Evolutionary conservation across 2,797 vertebrate genomes (phyloP), one percentile per base, ranked within the genome.

Genomic region (Rachycentron canadum): DNA sequence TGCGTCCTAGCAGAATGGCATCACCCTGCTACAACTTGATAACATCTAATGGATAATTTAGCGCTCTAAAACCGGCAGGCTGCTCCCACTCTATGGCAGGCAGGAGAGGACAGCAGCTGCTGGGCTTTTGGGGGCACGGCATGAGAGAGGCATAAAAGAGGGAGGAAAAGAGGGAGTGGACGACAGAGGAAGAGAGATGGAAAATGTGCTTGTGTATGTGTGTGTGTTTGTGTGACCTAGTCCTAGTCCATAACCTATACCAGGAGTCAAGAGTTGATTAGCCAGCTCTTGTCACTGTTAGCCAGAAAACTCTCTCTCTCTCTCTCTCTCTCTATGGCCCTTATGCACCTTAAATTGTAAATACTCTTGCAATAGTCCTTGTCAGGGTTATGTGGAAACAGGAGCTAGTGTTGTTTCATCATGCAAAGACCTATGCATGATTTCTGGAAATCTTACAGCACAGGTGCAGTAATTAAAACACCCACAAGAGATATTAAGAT

Each of bases 11-110:
- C 94, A 94, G 93, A 96, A 96, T 97, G 96, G 96, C 97, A 96
- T 97, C 95, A 95, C 96, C 96, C 96, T 94, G 95, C 95, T 96
- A 97, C 96, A 96, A 97, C 97, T 97, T 95, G 96, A 97, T 97
- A 97, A 97, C 97, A 96, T 97, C 96, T 97, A 97, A 97, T 97
- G 96, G 96, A 96, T 96, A 97, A 96, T 97, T 97, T 97, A 97
- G 95, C 92, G 80, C 95, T 95, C 93, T 94, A 97, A 97, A 97
- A 97, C 91, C 94, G 91, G 88, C 88, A 92, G 93, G 94, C 88
- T 68, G 36, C 82, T 78, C 84, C 78, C 83, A 76, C 82, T 81
- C 77, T 70, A 55, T 49, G 19, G 76, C 72, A 85, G 81, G 81
- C 62, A 68, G 70, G 78, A 87, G 76, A 88, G 86, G 85, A 81